Evolutionary conservation across 2,797 vertebrate genomes (phyloP), one percentile per base, ranked within the genome.

Genomic region (Synaphobranchus kaupii): DNA sequence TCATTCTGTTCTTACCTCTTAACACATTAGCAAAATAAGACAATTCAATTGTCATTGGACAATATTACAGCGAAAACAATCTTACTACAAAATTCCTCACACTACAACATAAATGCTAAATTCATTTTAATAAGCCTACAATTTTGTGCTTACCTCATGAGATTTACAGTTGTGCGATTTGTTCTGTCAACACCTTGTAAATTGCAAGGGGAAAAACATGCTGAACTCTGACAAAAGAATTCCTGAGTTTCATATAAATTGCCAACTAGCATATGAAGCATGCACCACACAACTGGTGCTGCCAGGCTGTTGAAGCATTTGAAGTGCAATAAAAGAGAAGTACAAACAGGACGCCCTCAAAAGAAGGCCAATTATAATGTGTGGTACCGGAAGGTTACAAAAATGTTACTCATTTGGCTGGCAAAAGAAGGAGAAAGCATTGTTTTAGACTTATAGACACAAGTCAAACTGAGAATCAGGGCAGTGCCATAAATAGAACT

Each of bases 161-260:
- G 22, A 81, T 22, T 22, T 50, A 48, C 15, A 4, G 60, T 15
- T 48, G 78, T n/a, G 78, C 78, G 6, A 10, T 50, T 4, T 25
- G 78, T 22, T 22, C 47, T 28, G 78, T 81, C 78, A 81, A 81
- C 78, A 81, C 73, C 39, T 78, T 47, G 73, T 47, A 81, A 81
- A 81, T 25, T n/a, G 47, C 78, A 50, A 81, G 47, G 78, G 39
- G 73, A 44, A 81, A 81, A 81, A 78, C 15, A 34, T 20, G 78
- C 78, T 81, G 22, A 50, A 48, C 47, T 50, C 78, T 78, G 22
- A 81, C 22, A 48, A 48, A 56, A 83, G 28, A 28, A 28, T 58
- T 83, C 50, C n/a, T 5, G 50, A 83, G n/a, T 28, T 34, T 83
- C 82, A 52, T 20, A 28, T 10, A 58, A 15, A 83, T 50, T 58